phyloP scores from a whole-genome alignment of 2,888 invertebrate genomes.

The Rotaria magnacalcarata region DNA sequence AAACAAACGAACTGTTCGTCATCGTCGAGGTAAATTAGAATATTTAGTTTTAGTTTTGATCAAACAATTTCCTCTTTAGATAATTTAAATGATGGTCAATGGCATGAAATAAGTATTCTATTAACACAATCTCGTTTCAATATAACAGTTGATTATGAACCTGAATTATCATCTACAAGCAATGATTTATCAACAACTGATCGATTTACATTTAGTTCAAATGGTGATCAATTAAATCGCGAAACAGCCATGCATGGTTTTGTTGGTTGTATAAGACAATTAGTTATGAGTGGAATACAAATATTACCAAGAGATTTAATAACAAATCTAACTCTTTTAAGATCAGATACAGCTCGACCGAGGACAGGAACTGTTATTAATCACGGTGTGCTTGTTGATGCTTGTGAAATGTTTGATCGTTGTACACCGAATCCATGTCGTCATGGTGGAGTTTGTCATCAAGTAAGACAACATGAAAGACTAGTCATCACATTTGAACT shows the following conservation, averaged over 20 bases:
- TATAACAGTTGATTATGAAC: slow-evolving; percentile 52
- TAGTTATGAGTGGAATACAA: slow-evolving; percentile 70
- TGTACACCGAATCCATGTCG: slow-evolving; percentile 97
- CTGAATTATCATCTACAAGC: slow-evolving; percentile 47
- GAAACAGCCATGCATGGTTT: slow-evolving; percentile 67
- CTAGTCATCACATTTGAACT: no score
- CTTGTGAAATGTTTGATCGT: slow-evolving; percentile 48
- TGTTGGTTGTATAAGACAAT: slow-evolving; percentile 87
- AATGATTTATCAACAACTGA: slow-evolving; percentile 28
- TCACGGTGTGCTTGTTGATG: slow-evolving; percentile 41
- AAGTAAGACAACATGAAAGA: not conserved
- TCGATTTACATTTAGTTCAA: slow-evolving; percentile 42
- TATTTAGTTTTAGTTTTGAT: no score
- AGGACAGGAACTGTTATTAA: slow-evolving; percentile 35
- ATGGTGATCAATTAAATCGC: slow-evolving; percentile 40
- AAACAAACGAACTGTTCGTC: slow-evolving; percentile 31
- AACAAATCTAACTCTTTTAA: not conserved
- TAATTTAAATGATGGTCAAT: slow-evolving; percentile 81
- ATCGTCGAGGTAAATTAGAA: slow-evolving; percentile 24
- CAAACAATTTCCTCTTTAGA: not conserved
- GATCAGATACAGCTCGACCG: not conserved
- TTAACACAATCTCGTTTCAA: slow-evolving; percentile 40
- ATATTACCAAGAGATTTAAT: slow-evolving; percentile 37
- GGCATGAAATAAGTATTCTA: slow-evolving; percentile 70
- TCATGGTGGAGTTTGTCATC: slow-evolving; percentile 67